Percentiles rank a stretch among this genome's conserved stretches.
Evolutionary conservation across 2,888 invertebrate genomes (phyloP).

Genomic region (Ophion costatus): DNA sequence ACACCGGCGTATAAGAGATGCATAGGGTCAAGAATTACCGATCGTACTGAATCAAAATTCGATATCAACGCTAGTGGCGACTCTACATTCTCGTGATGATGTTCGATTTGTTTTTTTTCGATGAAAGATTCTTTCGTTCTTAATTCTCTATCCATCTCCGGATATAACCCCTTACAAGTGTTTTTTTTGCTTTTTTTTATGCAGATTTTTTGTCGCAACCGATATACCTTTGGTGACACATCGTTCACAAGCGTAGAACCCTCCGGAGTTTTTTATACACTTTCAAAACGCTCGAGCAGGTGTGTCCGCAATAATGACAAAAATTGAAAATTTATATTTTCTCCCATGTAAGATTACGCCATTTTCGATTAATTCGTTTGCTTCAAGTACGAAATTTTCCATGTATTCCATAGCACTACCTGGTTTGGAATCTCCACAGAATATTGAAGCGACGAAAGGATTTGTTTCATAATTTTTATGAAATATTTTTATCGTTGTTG

Average conservation of each 20-base stretch:
- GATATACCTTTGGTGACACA: constrained; percentile 59
- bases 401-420: constrained; percentile 51
- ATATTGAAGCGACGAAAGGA: constrained; percentile 23
- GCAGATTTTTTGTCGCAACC: constrained; percentile 21
- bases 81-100: constrained; percentile 56
- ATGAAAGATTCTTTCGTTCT: constrained; percentile 65
- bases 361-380: constrained; percentile 51
- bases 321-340: constrained; percentile 38
- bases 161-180: no score
- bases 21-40: constrained; percentile 66
- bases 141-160: not conserved
- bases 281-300: constrained; percentile 65
- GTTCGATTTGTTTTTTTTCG: constrained; percentile 56
- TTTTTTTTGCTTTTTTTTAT: not conserved
- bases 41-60: constrained; percentile 62
- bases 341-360: not conserved
- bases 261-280: constrained; percentile 62
- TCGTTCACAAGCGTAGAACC: constrained; percentile 63
- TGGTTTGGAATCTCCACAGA: constrained; percentile 38
- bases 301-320: constrained; percentile 63
- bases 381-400: constrained; percentile 63
- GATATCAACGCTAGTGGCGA: constrained; percentile 59
- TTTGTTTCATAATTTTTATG: no score
- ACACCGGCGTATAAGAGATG: constrained; percentile 64
- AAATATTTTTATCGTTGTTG: constrained; percentile 22